Conservation (phyloP, 2,113 vertebrate species). For the Rostratula benghalensis region DNA sequence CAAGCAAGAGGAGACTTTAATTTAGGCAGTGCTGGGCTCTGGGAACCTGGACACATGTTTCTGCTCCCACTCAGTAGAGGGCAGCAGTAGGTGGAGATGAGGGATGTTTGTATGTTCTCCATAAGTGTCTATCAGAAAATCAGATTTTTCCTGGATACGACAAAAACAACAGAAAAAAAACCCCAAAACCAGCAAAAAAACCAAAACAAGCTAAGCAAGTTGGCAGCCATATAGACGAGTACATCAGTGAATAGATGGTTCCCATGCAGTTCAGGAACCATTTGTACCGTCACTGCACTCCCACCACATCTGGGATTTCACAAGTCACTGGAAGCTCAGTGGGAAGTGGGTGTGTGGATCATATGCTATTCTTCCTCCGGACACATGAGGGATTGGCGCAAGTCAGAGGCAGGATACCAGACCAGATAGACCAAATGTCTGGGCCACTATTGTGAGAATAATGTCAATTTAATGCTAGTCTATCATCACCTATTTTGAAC, state of each 20-base stretch:
- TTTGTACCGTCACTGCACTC: background rate
- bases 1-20: background rate
- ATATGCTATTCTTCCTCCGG: slow-evolving; percentile 57
- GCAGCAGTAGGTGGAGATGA: slow-evolving; percentile 36
- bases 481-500: slow-evolving; percentile 46
- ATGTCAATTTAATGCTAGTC: slow-evolving; percentile 57
- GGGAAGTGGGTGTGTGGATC: slow-evolving; percentile 59
- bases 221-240: slow-evolving; percentile 17
- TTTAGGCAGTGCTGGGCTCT: background rate
- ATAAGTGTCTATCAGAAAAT: background rate
- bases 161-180: background rate
- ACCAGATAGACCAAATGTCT: slow-evolving; percentile 61
- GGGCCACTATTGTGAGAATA: slow-evolving; percentile 64
- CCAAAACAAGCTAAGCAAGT: background rate
- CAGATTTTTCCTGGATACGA: slow-evolving; percentile 35
- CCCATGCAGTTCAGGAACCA: slow-evolving; percentile 45
- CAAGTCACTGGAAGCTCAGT: slow-evolving; percentile 41
- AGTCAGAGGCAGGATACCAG: slow-evolving; percentile 55
- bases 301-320: slow-evolving; percentile 59
- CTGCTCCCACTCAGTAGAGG: slow-evolving; percentile 51
- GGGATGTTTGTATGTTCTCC: background rate
- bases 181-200: background rate
- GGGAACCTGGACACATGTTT: background rate
- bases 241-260: slow-evolving; percentile 17
- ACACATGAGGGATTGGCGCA: slow-evolving; percentile 49